Evolutionary conservation across 2,888 invertebrate genomes (phyloP), one percentile per base, ranked within the genome.

Genomic region (Danaus chrysippus): DNA sequence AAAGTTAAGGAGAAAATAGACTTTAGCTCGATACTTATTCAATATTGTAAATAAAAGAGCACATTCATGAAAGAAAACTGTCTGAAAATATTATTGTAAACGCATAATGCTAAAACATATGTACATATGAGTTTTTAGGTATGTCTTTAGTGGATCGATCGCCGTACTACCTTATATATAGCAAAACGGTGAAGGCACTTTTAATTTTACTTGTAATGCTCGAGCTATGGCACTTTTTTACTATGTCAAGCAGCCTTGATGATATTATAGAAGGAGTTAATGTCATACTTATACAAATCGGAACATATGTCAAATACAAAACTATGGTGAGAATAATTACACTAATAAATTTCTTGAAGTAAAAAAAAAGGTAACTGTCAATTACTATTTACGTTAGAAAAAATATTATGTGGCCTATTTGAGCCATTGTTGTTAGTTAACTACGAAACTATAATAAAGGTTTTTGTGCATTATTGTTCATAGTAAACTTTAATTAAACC

Each of bases 141-240:
- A 56, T 70, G 8, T 74, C 74, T 0, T 49, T 56, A 15, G 56
- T 55, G 17, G 70, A 72, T 15, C 64, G 44, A 0, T 62, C 60
- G 42, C 0, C 56, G 13, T 42, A 53, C 6, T 74, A 73, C 54
- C 54, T 64, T 8, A 53, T 81, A 1, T 88, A 88, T 71, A 82
- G 82, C 56, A 71, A 60, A 12, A 55, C 67, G 0, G 72, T 85
- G 1, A 84, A 81, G 65, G 44, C 80, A 8, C 63, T 76, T 54
- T 72, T 85, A 12, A 3, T 71, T 0, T 54, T 82, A 11, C 68
- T 87, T 12, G 63, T 82, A n/a, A 67, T 66, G n/a, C 73, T 78
- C 0, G 87, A 88, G 61, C 15, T 85, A 0, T 84, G 84, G 81
- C 77, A 75, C 58, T 72, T 76, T 19, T 73, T 80, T 53, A 78